Evolutionary conservation across 1,140 invertebrate genomes (phyloP).

Genomic region (Goniozus legneri): DNA sequence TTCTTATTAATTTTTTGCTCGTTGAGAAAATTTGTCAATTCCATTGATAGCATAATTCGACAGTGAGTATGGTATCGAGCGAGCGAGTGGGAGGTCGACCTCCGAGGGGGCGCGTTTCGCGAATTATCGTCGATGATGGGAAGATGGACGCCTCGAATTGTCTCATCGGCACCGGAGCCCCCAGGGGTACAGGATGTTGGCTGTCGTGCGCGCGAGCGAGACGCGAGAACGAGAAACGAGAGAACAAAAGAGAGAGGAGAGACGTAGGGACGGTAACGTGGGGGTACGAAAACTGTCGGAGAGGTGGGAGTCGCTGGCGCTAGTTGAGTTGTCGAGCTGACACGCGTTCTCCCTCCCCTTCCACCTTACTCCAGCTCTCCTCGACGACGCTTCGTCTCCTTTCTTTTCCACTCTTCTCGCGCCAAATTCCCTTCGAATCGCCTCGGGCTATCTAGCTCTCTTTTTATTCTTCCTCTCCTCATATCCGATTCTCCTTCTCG

Average conservation of each 20-base stretch:
- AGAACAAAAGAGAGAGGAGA: conserved; percentile 20
- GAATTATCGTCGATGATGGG: too few relatives aligned
- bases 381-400: too few relatives aligned
- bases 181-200: not conserved
- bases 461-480: conserved; percentile 1
- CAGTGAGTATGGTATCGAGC: too few relatives aligned
- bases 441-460: not conserved
- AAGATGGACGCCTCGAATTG: too few relatives aligned
- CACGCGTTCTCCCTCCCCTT: conserved; percentile 45
- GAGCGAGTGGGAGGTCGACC: too few relatives aligned
- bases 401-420: not conserved
- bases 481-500: conserved; percentile 1
- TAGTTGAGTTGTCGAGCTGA: conserved; percentile 57
- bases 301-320: conserved; percentile 45
- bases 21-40: too few relatives aligned
- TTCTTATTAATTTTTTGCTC: too few relatives aligned
- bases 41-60: too few relatives aligned
- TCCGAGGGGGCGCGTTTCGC: too few relatives aligned
- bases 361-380: conserved; percentile 5
- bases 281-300: conserved; percentile 12
- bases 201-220: conserved; percentile 1
- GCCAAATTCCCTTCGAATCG: conserved; percentile 2
- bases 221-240: conserved; percentile 17
- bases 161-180: too few relatives aligned
- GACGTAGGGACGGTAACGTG: conserved; percentile 16